A percentile compares a stretch with the other conserved stretches of the same genome.
These are phyloP conservation scores for Tenthredo livida DNA, from an alignment of 2,888 invertebrate genomes.

Conservation along the genomic window DNA sequence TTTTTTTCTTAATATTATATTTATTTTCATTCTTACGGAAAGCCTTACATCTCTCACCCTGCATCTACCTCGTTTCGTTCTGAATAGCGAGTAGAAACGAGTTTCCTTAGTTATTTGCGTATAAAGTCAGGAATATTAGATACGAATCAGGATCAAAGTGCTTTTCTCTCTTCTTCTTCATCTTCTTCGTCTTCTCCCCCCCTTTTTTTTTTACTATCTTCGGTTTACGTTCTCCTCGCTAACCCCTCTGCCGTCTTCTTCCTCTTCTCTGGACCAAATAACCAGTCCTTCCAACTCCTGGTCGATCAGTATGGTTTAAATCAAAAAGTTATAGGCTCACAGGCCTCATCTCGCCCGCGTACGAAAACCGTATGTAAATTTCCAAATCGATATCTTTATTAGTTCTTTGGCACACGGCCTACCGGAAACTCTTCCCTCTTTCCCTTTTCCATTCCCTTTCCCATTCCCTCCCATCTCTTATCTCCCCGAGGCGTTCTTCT, in stretches of 20 bases:
- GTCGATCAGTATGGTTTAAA: conserved; percentile 24
- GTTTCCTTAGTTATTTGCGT: conserved; percentile 2
- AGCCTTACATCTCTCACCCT: not conserved
- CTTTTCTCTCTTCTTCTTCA: not conserved
- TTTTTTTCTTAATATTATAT: not conserved
- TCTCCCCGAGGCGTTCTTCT: not conserved
- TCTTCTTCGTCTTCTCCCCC: not conserved
- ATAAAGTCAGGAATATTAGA: conserved; percentile 37
- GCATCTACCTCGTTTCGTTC: not conserved
- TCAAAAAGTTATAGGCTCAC: conserved; percentile 1
- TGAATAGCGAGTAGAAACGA: conserved; percentile 8
- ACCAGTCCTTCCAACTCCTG: conserved; percentile 22
- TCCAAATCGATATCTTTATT: conserved; percentile 39
- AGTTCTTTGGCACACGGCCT: conserved; percentile 37
- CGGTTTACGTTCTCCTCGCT: not conserved
- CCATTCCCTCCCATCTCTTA: not conserved
- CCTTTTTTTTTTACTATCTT: not conserved
- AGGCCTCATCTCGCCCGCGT: conserved; percentile 4
- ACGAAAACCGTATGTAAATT: conserved; percentile 37
- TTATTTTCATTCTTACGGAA: not conserved
- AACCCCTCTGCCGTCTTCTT: not conserved
- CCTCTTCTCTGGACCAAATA: conserved; percentile 4
- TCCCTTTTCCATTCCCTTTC: not conserved
- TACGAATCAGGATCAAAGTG: conserved; percentile 33
- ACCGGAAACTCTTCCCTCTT: not conserved